Percentiles rank a stretch among this genome's conserved stretches.
These are phyloP conservation scores for Hesperophylax magnus DNA, from an alignment of 1,140 invertebrate genomes.

Conservation along the genomic window DNA sequence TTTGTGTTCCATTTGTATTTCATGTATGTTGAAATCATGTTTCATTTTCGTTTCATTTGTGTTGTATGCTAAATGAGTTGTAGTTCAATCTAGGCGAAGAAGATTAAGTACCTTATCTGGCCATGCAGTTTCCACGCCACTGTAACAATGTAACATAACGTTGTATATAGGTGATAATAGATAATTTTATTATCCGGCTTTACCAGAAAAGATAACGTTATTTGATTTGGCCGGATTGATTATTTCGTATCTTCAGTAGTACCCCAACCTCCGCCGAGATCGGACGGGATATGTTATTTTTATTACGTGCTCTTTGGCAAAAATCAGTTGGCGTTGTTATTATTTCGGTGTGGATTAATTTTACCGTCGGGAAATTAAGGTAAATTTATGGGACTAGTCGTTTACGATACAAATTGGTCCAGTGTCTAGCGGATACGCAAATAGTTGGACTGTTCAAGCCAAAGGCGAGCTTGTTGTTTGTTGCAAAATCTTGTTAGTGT, in stretches of 20 bases:
- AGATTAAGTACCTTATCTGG: background rate
- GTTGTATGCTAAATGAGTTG: too few relatives aligned
- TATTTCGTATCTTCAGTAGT: slow-evolving; percentile 15
- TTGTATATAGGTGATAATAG: too few relatives aligned
- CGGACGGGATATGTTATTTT: slow-evolving; percentile 2
- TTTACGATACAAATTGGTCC: background rate
- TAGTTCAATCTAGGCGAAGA: too few relatives aligned
- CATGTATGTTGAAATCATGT: too few relatives aligned
- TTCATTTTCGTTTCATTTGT: too few relatives aligned
- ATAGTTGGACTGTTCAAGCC: too few relatives aligned
- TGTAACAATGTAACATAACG: too few relatives aligned
- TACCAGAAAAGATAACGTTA: slow-evolving; percentile 32
- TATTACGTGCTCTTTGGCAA: background rate
- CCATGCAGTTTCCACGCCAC: too few relatives aligned
- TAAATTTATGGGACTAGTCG: background rate
- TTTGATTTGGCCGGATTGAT: slow-evolving; percentile 41
- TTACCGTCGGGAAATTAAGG: background rate
- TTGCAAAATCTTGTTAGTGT: too few relatives aligned
- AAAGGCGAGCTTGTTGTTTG: too few relatives aligned
- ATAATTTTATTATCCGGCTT: background rate
- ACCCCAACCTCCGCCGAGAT: background rate
- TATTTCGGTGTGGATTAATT: background rate
- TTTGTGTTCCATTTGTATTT: too few relatives aligned
- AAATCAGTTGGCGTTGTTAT: slow-evolving; percentile 22
- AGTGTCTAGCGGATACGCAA: too few relatives aligned